Conservation (phyloP, 1,140 invertebrate species). For the Scaptodrosophila lebanonensis region DNA sequence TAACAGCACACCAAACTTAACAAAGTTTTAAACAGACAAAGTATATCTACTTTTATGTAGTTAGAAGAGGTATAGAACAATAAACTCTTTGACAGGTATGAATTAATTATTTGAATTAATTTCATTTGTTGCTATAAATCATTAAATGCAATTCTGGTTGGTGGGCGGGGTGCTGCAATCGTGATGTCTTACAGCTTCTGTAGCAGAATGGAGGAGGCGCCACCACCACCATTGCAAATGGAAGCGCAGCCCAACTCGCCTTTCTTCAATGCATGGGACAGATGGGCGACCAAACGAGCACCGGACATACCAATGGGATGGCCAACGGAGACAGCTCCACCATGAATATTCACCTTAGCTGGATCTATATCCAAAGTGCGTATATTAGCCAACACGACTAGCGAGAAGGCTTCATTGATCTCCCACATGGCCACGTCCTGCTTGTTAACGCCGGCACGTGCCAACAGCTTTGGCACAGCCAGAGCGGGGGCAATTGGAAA, state of each 20-base stretch:
- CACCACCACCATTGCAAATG: slow-evolving; percentile 99
- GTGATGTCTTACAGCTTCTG: slow-evolving; percentile 94
- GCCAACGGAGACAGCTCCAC: slow-evolving; percentile 97
- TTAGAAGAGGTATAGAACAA: no score
- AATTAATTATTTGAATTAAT: no score
- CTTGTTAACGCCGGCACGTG: slow-evolving; percentile 88
- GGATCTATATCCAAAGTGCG: slow-evolving; percentile 93
- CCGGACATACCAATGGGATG: slow-evolving; percentile 99
- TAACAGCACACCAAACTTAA: no score
- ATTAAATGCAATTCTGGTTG: slow-evolving; percentile 54
- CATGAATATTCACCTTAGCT: slow-evolving; percentile 95
- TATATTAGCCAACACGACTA: slow-evolving; percentile 95
- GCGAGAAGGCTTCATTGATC: slow-evolving; percentile 99
- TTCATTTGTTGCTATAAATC: no score
- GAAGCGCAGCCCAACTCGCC: slow-evolving; percentile 96
- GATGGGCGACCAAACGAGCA: slow-evolving; percentile 92
- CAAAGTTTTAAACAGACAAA: no score
- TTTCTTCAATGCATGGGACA: slow-evolving; percentile 91
- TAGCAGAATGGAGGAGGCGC: slow-evolving; percentile 93
- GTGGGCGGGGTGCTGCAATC: neutral
- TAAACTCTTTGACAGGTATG: no score
- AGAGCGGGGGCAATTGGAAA: slow-evolving; percentile 97
- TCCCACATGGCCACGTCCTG: slow-evolving; percentile 97
- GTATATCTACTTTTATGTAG: no score
- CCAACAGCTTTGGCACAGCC: slow-evolving; percentile 91